Base-by-base conservation (phyloP, 2,888 invertebrate species). In the Ctenicera cuprea region DNA sequence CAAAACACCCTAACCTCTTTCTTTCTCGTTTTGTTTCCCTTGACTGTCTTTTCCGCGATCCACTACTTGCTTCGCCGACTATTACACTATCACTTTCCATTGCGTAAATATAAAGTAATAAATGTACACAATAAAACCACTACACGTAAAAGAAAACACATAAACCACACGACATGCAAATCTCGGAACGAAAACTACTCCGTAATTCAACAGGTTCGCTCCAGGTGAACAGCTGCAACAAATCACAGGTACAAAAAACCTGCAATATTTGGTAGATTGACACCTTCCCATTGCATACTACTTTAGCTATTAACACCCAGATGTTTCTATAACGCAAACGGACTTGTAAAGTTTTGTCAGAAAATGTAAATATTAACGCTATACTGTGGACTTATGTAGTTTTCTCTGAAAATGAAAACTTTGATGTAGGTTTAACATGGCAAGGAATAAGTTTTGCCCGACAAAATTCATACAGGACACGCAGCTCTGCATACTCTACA, bases 11-110 rank as follows among this genome's bases (percentile, higher is more conserved):
- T 33, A 33, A 33, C 43, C 14, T 43, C 16, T 43, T 43, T 33
- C 9, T 33, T 43, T n/a, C 43, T 2, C 43, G 1, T 43, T 43
- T 43, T 43, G 43, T 43, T 43, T 5, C 14, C 8, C 43, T n/a
- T 43, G 43, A 14, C 16, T 43, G 43, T 7, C 14, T 43, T 43
- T 43, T 43, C 43, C 43, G 43, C 43, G 43, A 43, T 43, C 43
- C 43, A 43, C 43, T 16, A 43, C 14, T 43, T 14, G 43, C 43
- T n/a, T 43, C 43, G 7, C 43, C 16, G 14, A 43, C 43, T 43
- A 43, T 1, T 43, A 43, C 8, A 43, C 14, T 2, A 43, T 43
- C 43, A 14, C 1, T n/a, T 43, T 43, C 43, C 3, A 14, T 43
- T 43, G 43, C 8, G 43, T 43, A 7, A 43, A 43, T 14, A 7